Evolutionary conservation across 2,113 vertebrate genomes (phyloP).

Genomic region (Orientallactaga bullata): DNA sequence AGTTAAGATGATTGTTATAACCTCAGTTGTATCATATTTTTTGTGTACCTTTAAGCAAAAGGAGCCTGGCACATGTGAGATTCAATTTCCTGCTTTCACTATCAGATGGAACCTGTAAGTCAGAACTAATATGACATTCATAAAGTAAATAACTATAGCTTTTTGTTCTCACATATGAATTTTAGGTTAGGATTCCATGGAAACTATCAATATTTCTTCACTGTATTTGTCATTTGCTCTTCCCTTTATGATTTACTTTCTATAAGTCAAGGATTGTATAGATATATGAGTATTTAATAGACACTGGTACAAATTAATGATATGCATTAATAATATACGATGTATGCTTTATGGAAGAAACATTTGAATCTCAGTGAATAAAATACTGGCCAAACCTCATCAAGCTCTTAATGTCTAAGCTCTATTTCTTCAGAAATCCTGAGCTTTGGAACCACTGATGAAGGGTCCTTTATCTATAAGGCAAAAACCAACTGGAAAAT

Average conservation of each 20-base stretch:
- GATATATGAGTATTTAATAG: not conserved
- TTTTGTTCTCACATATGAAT: slow-evolving; percentile 16
- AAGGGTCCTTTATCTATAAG: not conserved
- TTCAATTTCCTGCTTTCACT: not conserved
- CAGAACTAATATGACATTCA: slow-evolving; percentile 28
- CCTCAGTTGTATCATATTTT: not conserved
- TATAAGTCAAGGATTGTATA: not conserved
- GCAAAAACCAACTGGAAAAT: not conserved
- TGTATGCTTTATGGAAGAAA: not conserved
- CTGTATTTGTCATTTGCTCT: not conserved
- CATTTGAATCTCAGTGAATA: not conserved
- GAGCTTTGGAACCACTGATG: not conserved
- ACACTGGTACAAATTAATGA: not conserved
- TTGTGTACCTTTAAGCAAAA: not conserved
- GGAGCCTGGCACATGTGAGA: not conserved
- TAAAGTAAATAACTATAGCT: not conserved
- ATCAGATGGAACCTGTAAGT: not conserved
- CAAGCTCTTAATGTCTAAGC: not conserved
- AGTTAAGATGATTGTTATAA: not conserved
- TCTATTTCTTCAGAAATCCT: not conserved
- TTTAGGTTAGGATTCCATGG: not conserved
- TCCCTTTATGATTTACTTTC: not conserved
- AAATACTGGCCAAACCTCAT: not conserved
- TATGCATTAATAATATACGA: not conserved
- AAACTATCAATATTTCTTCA: not conserved